Evolutionary conservation across 2,797 vertebrate genomes (phyloP), one percentile per base, ranked within the genome.

Genomic region (Mormyrops boulengeri): DNA sequence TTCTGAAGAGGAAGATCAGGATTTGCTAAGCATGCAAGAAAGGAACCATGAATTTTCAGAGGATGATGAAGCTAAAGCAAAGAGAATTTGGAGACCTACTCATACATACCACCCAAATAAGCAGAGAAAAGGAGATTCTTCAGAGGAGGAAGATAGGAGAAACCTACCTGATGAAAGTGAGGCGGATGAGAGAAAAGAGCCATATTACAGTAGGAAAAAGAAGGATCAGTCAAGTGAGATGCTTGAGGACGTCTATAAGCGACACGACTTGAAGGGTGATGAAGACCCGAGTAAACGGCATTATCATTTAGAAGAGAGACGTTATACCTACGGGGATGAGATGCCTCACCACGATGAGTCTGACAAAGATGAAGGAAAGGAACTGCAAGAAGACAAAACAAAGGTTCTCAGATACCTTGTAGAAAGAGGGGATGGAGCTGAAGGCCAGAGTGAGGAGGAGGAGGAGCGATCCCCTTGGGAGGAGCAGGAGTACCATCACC

Each of bases 401-500:
- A 89, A 93, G 47, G 92, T 94, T 38, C 91, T 95, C 86, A 96
- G 93, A 91, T 95, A 95, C 91, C 93, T 96, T 0, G 94, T 95
- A 17, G 95, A 95, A 57, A 94, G 93, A 66, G 84, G 55, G 3
- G 91, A 91, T 0, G 89, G 90, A 53, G 91, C 93, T 91, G 93
- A 94, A 91, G 91, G 92, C 85, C 93, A 1, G 90, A 94, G 49
- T 90, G 93, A 92, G 91, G 93, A 92, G 0, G 90, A 93, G 0
- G 92, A 95, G 73, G 96, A 95, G 73, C 95, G 95, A 47, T 95
- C 95, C 7, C 93, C 94, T 0, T 95, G 94, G 90, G 93, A 96
- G 87, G 95, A 95, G 93, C 92, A 94, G 90, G 55, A 96, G 4
- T 96, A 94, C 92, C 96, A 97, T 89, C 95, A 96, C 0, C 96